Percentiles rank a stretch among this genome's conserved stretches.
These are phyloP conservation scores for Betta splendens DNA, from an alignment of 2,797 vertebrate genomes.

Conservation along the genomic window DNA sequence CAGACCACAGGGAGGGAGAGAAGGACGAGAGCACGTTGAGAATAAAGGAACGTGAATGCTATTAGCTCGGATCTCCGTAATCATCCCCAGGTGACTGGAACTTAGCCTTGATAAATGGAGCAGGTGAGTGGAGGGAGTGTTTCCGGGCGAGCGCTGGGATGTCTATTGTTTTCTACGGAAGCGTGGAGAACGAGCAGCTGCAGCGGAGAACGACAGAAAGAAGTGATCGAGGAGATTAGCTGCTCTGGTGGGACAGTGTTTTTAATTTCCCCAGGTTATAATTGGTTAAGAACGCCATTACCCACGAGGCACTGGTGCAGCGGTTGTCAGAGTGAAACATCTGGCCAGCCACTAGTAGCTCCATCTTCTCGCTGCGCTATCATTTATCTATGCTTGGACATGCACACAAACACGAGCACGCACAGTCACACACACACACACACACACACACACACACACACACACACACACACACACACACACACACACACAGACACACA, in stretches of 20 bases:
- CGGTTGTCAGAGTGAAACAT: slow-evolving; percentile 76
- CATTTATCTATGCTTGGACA: slow-evolving; percentile 69
- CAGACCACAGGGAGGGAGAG: slow-evolving; percentile 61
- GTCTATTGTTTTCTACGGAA: slow-evolving; percentile 50
- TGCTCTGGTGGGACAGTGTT: slow-evolving; percentile 68
- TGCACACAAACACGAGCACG: slow-evolving; percentile 7
- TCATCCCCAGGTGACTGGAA: slow-evolving; percentile 77
- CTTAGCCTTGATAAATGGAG: slow-evolving; percentile 81
- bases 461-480: slow-evolving; percentile 1
- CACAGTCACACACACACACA: neutral
- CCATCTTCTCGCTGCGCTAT: slow-evolving; percentile 51
- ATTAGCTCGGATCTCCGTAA: slow-evolving; percentile 77
- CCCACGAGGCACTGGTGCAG: slow-evolving; percentile 72
- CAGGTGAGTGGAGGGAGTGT: slow-evolving; percentile 49
- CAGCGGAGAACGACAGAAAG: slow-evolving; percentile 36
- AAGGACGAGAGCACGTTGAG: slow-evolving; percentile 54
- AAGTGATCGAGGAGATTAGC: slow-evolving; percentile 68
- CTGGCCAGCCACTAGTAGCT: slow-evolving; percentile 68
- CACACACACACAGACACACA: slow-evolving; percentile 17
- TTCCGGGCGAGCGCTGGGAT: slow-evolving; percentile 22
- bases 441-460: slow-evolving; percentile 15
- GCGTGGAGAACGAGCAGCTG: slow-evolving; percentile 66
- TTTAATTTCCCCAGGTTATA: slow-evolving; percentile 79
- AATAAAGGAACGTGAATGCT: slow-evolving; percentile 71
- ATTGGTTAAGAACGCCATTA: slow-evolving; percentile 80